These are phyloP conservation scores for Chrysocyon brachyurus DNA, from an alignment of 2,797 vertebrate genomes.

Conservation along the genomic window DNA sequence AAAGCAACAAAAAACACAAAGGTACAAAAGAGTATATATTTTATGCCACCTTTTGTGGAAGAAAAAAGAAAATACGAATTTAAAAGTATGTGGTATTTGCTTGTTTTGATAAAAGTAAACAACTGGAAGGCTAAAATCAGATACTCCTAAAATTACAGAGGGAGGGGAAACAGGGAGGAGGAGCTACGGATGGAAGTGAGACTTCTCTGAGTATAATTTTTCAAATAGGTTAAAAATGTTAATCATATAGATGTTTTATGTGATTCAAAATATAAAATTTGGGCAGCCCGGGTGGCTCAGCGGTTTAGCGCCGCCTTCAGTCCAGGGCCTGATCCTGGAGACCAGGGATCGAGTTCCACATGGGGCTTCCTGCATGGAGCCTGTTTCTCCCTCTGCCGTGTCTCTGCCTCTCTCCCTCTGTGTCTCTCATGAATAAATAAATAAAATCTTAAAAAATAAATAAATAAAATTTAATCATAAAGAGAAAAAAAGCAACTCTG, in stretches of 20 bases:
- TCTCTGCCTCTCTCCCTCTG: too few relatives aligned
- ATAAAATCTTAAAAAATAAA: too few relatives aligned
- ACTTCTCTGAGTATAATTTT: not conserved
- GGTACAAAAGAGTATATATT: not conserved
- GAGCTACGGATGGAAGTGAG: not conserved
- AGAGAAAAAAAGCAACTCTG: not conserved
- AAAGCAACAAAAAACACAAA: not conserved
- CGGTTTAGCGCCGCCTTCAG: too few relatives aligned
- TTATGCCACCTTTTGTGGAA: not conserved
- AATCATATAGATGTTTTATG: not conserved
- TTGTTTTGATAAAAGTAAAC: constrained; percentile 45
- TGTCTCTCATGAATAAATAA: too few relatives aligned
- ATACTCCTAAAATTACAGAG: not conserved
- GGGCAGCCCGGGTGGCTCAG: too few relatives aligned
- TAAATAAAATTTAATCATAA: constrained; percentile 22
- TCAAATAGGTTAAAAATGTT: not conserved
- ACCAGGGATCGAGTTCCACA: too few relatives aligned
- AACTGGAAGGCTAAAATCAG: not conserved
- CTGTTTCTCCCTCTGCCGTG: too few relatives aligned
- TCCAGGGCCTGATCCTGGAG: too few relatives aligned
- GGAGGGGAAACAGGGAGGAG: not conserved
- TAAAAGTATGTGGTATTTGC: not conserved
- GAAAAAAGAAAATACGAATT: not conserved
- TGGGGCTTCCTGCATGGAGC: too few relatives aligned
- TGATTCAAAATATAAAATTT: constrained; percentile 35